Evolutionary conservation across 2,113 vertebrate species (phyloP), one percentile per base, ranked within the genome.

Genomic region (Choloepus hoffmanni): DNA sequence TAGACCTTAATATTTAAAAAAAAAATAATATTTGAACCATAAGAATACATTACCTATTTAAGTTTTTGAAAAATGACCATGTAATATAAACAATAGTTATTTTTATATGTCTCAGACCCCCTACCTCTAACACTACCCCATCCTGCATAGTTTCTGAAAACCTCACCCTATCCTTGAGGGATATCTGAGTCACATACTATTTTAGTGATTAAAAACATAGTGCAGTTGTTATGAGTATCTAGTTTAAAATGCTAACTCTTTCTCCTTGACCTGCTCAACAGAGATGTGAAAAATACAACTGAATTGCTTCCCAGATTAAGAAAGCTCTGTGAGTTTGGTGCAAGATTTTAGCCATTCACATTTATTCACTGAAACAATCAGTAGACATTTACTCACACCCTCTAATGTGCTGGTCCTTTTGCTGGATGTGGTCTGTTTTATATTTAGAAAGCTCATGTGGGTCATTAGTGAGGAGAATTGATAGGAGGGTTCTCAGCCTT

Each of bases 261-360:
- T 76, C 73, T 68, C 58, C 30, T 26, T 21, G 48, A 63, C n/a
- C 13, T 83, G 73, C 58, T 85, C 24, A 89, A 72, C 15, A 79
- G 85, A 91, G 50, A 83, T 11, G 16, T 63, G 73, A 85, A 72
- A 92, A 94, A 85, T 36, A 45, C 58, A 83, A 86, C 30, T 36
- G 30, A 87, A 16, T 73, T 67, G n/a, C 48, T 62, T 28, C 13
- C 26, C 28, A 70, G 28, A 65, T 58, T 50, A 92, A 68, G 40
- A 77, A 88, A 79, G 53, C 24, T 45, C 70, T 67, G 58, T 65
- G 19, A 23, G 8, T 85, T 85, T 95, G 85, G 12, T 77, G 6
- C 6, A 77, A 92, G 67, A 78, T 73, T 94, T 84, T 24, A 73
- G 30, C 60, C 43, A 58, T 58, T 77, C 36, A 45, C 8, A 6